Evolutionary conservation across 1,140 invertebrate species (phyloP).

Genomic region (Diachasmimorpha longicaudata): DNA sequence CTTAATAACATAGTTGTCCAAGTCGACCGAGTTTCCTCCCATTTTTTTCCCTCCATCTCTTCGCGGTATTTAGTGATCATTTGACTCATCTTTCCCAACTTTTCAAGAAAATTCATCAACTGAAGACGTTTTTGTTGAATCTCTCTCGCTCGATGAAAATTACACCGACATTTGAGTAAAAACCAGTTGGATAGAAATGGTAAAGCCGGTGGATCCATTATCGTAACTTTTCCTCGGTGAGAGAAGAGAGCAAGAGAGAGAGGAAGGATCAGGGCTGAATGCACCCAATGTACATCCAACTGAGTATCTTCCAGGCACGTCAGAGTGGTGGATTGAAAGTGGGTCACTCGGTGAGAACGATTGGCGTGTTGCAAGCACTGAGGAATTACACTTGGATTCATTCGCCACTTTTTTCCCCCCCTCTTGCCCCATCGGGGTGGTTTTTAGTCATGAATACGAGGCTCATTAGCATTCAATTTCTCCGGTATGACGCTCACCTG

Average conservation of each 20-base stretch:
- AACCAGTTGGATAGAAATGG: neutral
- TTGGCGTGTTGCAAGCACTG: neutral
- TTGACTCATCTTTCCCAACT: neutral
- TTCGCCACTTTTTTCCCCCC: neutral
- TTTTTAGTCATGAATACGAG: neutral
- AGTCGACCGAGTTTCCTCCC: neutral
- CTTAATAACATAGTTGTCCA: neutral
- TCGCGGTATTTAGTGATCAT: neutral
- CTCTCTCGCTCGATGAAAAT: conserved; percentile 4
- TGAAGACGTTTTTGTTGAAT: conserved; percentile 10
- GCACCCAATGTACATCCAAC: neutral
- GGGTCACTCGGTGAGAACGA: neutral
- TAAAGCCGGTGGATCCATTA: conserved; percentile 9
- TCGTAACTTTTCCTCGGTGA: conserved; percentile 12
- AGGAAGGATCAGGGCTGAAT: conserved; percentile 3
- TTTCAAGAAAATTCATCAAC: neutral
- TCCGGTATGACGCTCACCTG: neutral
- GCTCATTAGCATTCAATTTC: conserved; percentile 1
- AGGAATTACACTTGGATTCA: conserved; percentile 15
- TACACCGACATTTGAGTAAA: conserved; percentile 3
- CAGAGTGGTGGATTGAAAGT: neutral
- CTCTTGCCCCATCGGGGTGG: no score
- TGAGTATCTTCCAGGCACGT: neutral
- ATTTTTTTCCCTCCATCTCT: neutral
- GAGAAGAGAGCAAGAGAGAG: no score